These are phyloP conservation scores for Scaptodrosophila lebanonensis DNA, from an alignment of 1,140 invertebrate genomes.

Conservation along the genomic window DNA sequence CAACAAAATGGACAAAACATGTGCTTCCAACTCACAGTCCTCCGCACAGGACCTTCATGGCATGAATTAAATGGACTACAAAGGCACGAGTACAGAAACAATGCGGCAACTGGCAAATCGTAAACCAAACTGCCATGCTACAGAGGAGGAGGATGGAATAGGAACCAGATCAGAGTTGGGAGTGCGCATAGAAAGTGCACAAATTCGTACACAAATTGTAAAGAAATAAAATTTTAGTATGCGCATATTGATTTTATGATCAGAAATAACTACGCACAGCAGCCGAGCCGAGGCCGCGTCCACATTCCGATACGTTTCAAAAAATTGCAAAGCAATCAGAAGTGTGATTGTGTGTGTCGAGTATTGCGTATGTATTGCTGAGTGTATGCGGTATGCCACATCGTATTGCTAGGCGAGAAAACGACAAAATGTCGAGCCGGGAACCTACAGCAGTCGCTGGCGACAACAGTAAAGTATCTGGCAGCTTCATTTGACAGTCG, in stretches of 20 bases:
- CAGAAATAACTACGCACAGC: conserved; percentile 69
- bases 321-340: conserved; percentile 73
- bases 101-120: conserved; percentile 51
- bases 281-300: not conserved
- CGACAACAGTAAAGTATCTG: conserved; percentile 58
- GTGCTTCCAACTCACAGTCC: conserved; percentile 38
- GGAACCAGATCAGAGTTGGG: not conserved
- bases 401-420: conserved; percentile 35
- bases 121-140: conserved; percentile 27
- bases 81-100: conserved; percentile 54
- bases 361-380: not conserved
- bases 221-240: conserved; percentile 76
- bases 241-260: conserved; percentile 76
- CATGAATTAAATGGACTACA: conserved; percentile 73
- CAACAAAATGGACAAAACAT: conserved; percentile 60
- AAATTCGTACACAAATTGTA: conserved; percentile 76
- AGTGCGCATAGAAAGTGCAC: conserved; percentile 21
- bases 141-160: not conserved
- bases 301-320: conserved; percentile 32
- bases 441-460: conserved; percentile 14
- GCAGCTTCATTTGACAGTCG: conserved; percentile 53
- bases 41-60: conserved; percentile 45
- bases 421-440: conserved; percentile 41
- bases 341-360: conserved; percentile 9
- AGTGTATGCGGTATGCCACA: conserved; percentile 11